phyloP scores from a whole-genome alignment of 1,140 invertebrate species.

The Platyscapa corneri region DNA sequence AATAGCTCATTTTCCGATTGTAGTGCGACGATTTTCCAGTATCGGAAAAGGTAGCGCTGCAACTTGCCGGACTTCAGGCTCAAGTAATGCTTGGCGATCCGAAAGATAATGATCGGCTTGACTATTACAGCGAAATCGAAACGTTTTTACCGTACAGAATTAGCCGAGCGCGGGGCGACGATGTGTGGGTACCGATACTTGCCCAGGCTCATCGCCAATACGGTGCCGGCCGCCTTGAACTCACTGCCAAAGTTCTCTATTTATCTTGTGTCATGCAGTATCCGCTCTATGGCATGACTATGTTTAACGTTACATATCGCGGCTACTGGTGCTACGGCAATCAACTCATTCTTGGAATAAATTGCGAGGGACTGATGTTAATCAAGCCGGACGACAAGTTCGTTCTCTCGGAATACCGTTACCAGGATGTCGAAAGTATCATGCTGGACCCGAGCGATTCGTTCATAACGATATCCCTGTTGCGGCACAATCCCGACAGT shows the following conservation, averaged over 20 bases:
- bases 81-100: slow-evolving; percentile 94
- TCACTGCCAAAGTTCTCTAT: slow-evolving; percentile 95
- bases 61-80: slow-evolving; percentile 93
- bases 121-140: slow-evolving; percentile 87
- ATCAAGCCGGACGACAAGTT: slow-evolving; percentile 93
- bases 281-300: slow-evolving; percentile 94
- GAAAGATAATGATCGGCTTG: slow-evolving; percentile 79
- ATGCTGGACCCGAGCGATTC: slow-evolving; percentile 93
- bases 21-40: slow-evolving; percentile 95
- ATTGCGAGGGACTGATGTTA: slow-evolving; percentile 90
- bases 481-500: slow-evolving; percentile 78
- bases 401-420: slow-evolving; percentile 91
- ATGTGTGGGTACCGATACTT: slow-evolving; percentile 90
- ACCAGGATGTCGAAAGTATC: slow-evolving; percentile 91
- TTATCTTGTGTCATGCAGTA: slow-evolving; percentile 98
- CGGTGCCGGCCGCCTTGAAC: slow-evolving; percentile 90
- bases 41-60: slow-evolving; percentile 94
- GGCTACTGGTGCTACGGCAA: slow-evolving; percentile 93
- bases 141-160: slow-evolving; percentile 88
- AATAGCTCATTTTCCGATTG: slow-evolving; percentile 56
- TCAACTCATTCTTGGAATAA: slow-evolving; percentile 86
- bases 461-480: slow-evolving; percentile 89
- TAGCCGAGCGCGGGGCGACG: slow-evolving; percentile 81
- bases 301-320: slow-evolving; percentile 93
- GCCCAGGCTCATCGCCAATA: slow-evolving; percentile 92